A percentile compares a stretch with the other conserved stretches of the same genome.
phyloP scores from a whole-genome alignment of 2,797 vertebrate genomes.

The Potorous gilbertii region DNA sequence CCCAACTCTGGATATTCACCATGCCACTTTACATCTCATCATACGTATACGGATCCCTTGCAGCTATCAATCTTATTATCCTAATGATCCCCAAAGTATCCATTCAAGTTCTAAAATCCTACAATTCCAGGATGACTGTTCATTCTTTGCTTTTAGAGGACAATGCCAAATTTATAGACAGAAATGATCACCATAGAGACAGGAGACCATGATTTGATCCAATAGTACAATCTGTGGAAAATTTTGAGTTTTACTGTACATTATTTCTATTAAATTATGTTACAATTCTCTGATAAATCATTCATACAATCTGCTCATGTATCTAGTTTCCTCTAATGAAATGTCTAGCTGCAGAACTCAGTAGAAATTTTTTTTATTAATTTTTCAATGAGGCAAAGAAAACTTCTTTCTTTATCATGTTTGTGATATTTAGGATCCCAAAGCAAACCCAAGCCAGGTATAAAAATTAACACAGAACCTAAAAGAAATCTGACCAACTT shows the following conservation, averaged over 20 bases:
- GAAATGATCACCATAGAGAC: conserved; percentile 1
- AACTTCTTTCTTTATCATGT: neutral
- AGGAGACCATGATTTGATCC: neutral
- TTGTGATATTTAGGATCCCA: neutral
- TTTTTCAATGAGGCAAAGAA: neutral
- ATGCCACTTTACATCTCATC: neutral
- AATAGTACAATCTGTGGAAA: conserved; percentile 17
- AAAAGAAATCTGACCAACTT: conserved; percentile 34
- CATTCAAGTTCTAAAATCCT: conserved; percentile 29
- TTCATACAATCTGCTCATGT: neutral
- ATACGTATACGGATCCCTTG: neutral
- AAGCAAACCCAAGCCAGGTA: neutral
- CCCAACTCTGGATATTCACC: neutral
- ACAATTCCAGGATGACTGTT: neutral
- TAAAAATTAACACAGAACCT: conserved; percentile 20
- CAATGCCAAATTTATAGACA: conserved; percentile 46
- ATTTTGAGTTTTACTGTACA: conserved; percentile 12
- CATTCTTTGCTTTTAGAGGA: conserved; percentile 7
- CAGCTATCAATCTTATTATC: neutral
- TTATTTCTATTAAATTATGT: conserved; percentile 15
- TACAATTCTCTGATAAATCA: neutral
- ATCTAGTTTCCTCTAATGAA: conserved; percentile 33
- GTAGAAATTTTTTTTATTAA: conserved; percentile 9
- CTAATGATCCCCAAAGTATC: neutral
- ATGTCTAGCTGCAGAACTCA: neutral